A percentile compares a stretch with the other conserved stretches of the same genome.
These are phyloP conservation scores for Caenorhabditis imperialis DNA, from an alignment of 2,888 invertebrate genomes.

Conservation along the genomic window DNA sequence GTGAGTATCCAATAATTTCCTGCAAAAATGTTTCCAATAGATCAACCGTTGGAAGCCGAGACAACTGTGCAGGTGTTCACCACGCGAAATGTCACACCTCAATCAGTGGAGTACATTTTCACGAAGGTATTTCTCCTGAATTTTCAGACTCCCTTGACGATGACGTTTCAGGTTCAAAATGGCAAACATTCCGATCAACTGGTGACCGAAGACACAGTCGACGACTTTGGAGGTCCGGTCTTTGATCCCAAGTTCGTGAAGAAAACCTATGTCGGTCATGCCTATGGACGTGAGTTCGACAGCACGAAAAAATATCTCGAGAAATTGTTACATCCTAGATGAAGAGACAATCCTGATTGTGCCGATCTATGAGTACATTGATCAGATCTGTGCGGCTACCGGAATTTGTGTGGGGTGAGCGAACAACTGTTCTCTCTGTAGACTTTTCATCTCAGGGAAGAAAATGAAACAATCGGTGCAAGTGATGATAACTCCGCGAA, in stretches of 20 bases:
- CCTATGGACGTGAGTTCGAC: not conserved
- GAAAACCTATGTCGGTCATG: conserved; percentile 2
- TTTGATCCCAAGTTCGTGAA: not conserved
- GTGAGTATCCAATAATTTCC: conserved; percentile 1
- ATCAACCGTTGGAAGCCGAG: no score
- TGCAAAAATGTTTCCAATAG: no score
- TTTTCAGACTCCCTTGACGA: no score
- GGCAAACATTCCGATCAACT: not conserved
- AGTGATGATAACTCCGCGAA: not conserved
- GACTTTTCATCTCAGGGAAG: not conserved
- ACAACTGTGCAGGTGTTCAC: no score
- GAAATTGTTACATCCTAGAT: not conserved
- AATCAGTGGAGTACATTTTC: no score
- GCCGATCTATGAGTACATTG: not conserved
- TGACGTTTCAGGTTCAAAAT: no score
- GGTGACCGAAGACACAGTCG: conserved; percentile 2
- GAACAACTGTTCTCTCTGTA: not conserved
- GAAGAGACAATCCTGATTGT: not conserved
- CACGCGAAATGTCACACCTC: no score
- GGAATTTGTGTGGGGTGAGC: conserved; percentile 20
- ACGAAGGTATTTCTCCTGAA: no score
- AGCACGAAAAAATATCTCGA: no score
- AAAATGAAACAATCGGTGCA: not conserved
- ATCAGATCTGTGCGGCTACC: conserved; percentile 11
- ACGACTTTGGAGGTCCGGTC: conserved; percentile 15